Evolutionary conservation across 1,140 invertebrate species (phyloP).

Genomic region (Drosophila tani): DNA sequence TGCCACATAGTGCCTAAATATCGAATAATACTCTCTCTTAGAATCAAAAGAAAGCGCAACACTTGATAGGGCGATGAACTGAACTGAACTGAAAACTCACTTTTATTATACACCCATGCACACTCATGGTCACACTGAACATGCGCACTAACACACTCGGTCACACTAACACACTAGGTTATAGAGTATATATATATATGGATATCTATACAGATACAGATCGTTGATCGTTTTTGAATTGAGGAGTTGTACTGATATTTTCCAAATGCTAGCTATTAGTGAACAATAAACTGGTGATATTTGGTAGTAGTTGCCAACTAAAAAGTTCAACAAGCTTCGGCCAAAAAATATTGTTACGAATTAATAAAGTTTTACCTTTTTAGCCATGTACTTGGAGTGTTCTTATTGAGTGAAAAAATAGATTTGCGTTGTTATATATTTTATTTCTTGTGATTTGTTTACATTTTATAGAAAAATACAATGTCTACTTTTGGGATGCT

Average conservation of each 20-base stretch:
- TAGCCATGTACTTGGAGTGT: constrained; percentile 11
- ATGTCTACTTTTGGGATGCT: not conserved
- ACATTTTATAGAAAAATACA: not conserved
- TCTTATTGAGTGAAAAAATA: not conserved
- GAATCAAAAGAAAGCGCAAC: constrained; percentile 39
- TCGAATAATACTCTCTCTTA: constrained; percentile 36
- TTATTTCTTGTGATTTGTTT: not conserved
- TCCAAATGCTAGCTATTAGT: constrained; percentile 72
- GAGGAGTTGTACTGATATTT: constrained; percentile 72
- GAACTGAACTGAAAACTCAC: constrained; percentile 57
- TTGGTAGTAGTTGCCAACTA: constrained; percentile 65
- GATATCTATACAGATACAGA: constrained; percentile 5
- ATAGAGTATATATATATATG: not conserved
- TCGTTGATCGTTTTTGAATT: constrained; percentile 39
- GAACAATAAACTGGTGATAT: constrained; percentile 80
- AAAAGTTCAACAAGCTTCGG: constrained; percentile 45
- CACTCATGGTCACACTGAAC: constrained; percentile 13
- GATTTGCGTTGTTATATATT: not conserved
- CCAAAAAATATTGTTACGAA: constrained; percentile 47
- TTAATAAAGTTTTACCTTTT: constrained; percentile 42
- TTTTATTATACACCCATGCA: constrained; percentile 44
- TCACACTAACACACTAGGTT: constrained; percentile 7
- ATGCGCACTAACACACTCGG: constrained; percentile 13
- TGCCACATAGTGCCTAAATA: constrained; percentile 68
- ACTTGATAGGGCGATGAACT: constrained; percentile 25